phyloP scores from a whole-genome alignment of 2,113 vertebrate species.

The Osmerus mordax region DNA sequence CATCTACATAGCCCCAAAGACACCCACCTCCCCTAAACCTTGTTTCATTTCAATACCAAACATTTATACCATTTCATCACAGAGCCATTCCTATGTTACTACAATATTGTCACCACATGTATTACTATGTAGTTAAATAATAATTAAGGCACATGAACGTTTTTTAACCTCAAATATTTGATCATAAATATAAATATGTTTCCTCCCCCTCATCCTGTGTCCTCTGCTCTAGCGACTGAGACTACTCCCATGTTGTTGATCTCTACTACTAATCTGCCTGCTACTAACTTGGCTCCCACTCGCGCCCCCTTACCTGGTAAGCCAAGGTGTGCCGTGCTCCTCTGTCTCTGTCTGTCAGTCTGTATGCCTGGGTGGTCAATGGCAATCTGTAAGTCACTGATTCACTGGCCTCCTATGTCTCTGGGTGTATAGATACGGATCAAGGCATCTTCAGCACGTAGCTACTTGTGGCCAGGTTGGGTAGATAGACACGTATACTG shows the following conservation, averaged over 20 bases:
- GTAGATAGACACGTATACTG: no score
- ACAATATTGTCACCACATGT: no score
- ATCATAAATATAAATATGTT: neutral
- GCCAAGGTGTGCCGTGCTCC: neutral
- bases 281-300: neutral
- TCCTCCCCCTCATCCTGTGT: neutral
- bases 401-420: no score
- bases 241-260: conserved; percentile 4
- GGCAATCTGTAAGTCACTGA: no score
- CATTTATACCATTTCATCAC: neutral
- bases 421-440: no score
- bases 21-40: neutral
- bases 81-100: no score
- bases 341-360: neutral
- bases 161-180: neutral
- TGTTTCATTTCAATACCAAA: neutral
- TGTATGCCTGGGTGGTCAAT: no score
- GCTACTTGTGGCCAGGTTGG: no score
- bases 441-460: no score
- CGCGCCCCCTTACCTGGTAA: conserved; percentile 7
- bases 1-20: no score
- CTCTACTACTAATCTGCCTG: conserved; percentile 33
- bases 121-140: no score
- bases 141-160: neutral
- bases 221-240: conserved; percentile 11